Conservation (phyloP, 2,113 vertebrate species). For the Cyrtonyx montezumae region DNA sequence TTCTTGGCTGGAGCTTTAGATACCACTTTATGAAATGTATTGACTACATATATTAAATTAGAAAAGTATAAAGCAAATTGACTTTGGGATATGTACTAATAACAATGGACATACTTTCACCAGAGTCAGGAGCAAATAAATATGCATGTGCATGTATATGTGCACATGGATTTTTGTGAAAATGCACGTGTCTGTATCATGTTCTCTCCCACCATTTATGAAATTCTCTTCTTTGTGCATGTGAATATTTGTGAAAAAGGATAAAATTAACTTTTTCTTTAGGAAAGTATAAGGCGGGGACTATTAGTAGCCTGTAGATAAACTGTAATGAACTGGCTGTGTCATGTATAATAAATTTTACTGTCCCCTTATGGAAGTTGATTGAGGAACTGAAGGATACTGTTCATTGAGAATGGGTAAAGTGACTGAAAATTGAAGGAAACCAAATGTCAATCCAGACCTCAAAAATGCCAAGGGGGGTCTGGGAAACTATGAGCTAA, state of each 20-base stretch:
- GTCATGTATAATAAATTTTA: background rate
- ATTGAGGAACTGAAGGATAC: background rate
- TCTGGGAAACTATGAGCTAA: background rate
- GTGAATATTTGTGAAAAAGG: background rate
- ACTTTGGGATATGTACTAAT: background rate
- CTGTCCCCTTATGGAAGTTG: background rate
- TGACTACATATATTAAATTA: background rate
- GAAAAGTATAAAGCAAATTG: background rate
- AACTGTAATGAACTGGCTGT: background rate
- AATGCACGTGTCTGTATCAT: accelerated
- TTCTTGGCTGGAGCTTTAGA: background rate
- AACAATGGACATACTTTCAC: background rate
- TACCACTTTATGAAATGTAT: background rate
- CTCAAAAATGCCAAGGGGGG: background rate
- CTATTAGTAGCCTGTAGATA: background rate
- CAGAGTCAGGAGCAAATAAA: background rate
- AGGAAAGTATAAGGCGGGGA: background rate
- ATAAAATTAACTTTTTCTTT: background rate
- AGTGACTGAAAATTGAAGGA: background rate
- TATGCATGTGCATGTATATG: accelerated
- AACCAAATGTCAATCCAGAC: background rate
- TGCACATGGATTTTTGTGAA: background rate
- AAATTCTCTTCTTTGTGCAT: background rate
- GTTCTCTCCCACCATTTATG: background rate
- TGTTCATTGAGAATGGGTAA: background rate